Percentiles rank a stretch among this genome's conserved stretches.
Evolutionary conservation across 2,797 vertebrate species (phyloP).

Genomic region (Paratrypauchen microcephalus): DNA sequence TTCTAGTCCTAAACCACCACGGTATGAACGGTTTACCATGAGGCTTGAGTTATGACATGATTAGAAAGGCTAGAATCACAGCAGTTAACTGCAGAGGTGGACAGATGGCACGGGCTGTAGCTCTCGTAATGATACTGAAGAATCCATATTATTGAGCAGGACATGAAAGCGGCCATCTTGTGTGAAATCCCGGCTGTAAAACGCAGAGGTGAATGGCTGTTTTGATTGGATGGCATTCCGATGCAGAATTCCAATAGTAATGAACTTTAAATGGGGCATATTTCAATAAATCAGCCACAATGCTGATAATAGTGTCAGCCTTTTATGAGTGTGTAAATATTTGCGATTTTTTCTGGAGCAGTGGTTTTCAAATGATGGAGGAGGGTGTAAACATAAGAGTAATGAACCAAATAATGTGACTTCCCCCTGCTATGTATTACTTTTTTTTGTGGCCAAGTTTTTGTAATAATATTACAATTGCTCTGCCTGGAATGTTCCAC

Average conservation of each 20-base stretch:
- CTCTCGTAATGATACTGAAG: slow-evolving; percentile 13
- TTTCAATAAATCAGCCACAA: neutral
- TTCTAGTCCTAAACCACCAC: neutral
- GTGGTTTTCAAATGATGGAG: too few relatives aligned
- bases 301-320: too few relatives aligned
- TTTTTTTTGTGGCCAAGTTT: too few relatives aligned
- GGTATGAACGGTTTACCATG: neutral
- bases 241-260: slow-evolving; percentile 2
- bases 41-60: neutral
- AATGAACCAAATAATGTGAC: too few relatives aligned
- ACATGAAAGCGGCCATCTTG: slow-evolving; percentile 3
- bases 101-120: neutral
- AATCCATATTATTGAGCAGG: slow-evolving; percentile 14
- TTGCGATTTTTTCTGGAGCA: too few relatives aligned
- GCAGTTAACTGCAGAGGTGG: neutral
- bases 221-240: slow-evolving; percentile 2
- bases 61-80: slow-evolving; percentile 5
- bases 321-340: slow-evolving; percentile 1
- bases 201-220: neutral
- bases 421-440: too few relatives aligned
- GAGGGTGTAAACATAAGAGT: too few relatives aligned
- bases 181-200: slow-evolving; percentile 4
- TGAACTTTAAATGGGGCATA: neutral
- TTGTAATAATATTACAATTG: too few relatives aligned
- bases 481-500: too few relatives aligned